Evolutionary conservation across 2,113 vertebrate species (phyloP), one percentile per base, ranked within the genome.

Genomic region (Pachycephala philippinensis): DNA sequence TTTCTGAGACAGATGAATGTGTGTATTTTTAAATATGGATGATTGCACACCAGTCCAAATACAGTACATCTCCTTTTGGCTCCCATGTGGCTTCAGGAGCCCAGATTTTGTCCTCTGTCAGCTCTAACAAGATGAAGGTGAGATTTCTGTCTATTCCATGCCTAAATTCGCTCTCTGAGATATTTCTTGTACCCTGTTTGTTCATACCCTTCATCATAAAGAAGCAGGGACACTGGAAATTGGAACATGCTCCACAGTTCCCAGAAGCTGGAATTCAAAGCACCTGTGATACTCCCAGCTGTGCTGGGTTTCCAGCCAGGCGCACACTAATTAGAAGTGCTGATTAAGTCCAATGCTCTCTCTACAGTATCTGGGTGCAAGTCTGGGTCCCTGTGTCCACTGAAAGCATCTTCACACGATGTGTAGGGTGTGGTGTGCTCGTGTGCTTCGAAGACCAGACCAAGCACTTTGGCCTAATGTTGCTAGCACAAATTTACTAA

Each of bases 41-140:
- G 33, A 56, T 37, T 71, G 71, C 30, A 85, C 22, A 64, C 24
- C 28, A 45, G 12, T 47, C 33, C 24, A 10, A 39, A 47, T 10
- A 54, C 3, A 31, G 18, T 20, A 6, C 42, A 66, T 27, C 11
- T 84, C 13, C 13, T 59, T 81, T 65, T 44, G 24, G 23, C 8
- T 69, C 13, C 8, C 0, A 0, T 27, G 39, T 21, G 40, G 37
- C 50, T 82, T 64, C 1, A 5, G n/a, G n/a, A 87, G 22, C 10
- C 28, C 53, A 52, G 65, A 68, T 72, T 87, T 84, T 87, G 59
- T 42, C 31, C 26, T 72, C 31, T 76, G 8, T 37, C 56, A 65
- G 18, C 20, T 85, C 45, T n/a, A 61, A 35, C 11, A 86, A 70
- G 28, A 23, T 18, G 24, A 88, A 60, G 19, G 15, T 50, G 31